Conservation (phyloP, 2,797 vertebrate genomes). For the Poecile montanus region DNA sequence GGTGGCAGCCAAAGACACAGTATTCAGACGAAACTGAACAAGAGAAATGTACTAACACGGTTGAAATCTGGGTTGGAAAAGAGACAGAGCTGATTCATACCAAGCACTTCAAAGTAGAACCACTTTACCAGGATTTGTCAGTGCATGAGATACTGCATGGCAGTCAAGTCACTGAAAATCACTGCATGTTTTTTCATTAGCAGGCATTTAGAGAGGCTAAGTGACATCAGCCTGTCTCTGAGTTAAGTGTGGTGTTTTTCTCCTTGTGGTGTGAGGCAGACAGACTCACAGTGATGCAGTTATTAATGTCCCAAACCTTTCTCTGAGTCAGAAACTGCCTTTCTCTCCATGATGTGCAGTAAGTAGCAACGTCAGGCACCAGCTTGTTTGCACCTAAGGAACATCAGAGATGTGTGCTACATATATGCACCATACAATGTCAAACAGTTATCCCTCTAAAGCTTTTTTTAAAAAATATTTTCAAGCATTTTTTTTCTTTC, state of each 20-base stretch:
- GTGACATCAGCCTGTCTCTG: accelerated
- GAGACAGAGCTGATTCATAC: neutral
- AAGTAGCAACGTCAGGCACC: neutral
- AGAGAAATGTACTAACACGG: neutral
- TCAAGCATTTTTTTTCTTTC: neutral
- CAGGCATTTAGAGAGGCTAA: neutral
- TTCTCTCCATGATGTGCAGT: neutral
- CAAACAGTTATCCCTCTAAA: neutral
- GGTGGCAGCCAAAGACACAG: neutral
- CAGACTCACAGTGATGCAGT: neutral
- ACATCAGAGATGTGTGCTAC: neutral
- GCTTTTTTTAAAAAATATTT: neutral
- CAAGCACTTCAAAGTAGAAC: neutral
- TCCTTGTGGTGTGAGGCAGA: neutral
- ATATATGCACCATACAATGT: neutral
- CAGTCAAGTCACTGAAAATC: neutral
- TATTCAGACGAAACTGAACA: neutral
- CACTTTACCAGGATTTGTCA: neutral
- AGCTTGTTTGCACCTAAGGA: neutral
- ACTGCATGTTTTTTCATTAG: neutral
- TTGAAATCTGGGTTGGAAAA: neutral
- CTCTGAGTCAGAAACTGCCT: neutral
- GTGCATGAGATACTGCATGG: neutral
- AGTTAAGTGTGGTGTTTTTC: neutral
- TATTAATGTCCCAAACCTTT: neutral